Evolutionary conservation across 2,888 invertebrate species (phyloP), one percentile per base, ranked within the genome.

Genomic region (Clepsis dumicolana): DNA sequence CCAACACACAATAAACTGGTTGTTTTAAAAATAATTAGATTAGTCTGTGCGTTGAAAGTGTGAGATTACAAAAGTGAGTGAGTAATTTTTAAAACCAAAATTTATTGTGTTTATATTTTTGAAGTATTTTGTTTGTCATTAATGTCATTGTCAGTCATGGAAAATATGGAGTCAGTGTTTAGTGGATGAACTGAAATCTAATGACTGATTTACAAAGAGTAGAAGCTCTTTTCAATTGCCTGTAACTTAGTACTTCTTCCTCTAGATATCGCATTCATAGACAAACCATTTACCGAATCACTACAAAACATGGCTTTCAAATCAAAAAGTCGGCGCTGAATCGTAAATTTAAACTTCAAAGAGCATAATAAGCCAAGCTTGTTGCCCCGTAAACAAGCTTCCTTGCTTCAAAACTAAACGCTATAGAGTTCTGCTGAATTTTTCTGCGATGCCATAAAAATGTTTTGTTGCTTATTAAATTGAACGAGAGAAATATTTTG

Each of bases 301-400:
- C 35, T 29, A 48, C 35, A 24, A 29, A 48, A 48, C 12, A 21
- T 18, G 21, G 48, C 41, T 35, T 38, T 62, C 62, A 27, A 48
- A 48, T 67, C 35, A 62, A 54, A 53, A 54, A 61, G 4, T 18
- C 18, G 18, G 25, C n/a, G 41, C 50, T 52, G 41, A 52, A 52
- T 59, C 52, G 38, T 62, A 62, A 50, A 62, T 62, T 67, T 67
- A 50, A 61, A 62, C 62, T 56, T 67, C 67, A 63, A 67, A 63
- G 62, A 35, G 62, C 56, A 44, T 66, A 67, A 57, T 57, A 63
- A 41, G 57, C 54, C 44, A 56, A 59, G 53, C 65, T 53, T 29
- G 60, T 54, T 44, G 56, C 62, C 29, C 38, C 27, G 67, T 61
- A 62, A 57, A 67, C 52, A 67, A 38, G 67, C 56, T 67, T 67